A percentile compares a stretch with the other conserved stretches of the same genome.
Evolutionary conservation across 2,888 invertebrate species (phyloP).

Genomic region (Phorcus lineatus): DNA sequence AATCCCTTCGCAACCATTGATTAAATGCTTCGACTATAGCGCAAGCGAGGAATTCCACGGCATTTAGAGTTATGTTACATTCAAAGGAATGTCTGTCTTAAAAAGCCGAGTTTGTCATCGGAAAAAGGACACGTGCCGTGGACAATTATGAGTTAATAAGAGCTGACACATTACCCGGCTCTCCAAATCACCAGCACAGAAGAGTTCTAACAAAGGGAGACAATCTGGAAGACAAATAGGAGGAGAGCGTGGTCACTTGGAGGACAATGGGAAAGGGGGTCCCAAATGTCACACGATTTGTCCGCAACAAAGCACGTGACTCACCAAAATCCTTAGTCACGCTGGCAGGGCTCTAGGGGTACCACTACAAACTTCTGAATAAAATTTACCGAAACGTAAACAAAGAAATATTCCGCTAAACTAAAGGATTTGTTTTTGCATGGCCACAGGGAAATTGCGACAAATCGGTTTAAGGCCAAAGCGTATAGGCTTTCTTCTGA

Average conservation of each 20-base stretch:
- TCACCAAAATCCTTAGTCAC: not conserved
- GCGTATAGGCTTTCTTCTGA: not conserved
- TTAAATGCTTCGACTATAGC: not conserved
- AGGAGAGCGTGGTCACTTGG: not conserved
- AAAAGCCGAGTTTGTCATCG: not conserved
- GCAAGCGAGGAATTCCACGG: not conserved
- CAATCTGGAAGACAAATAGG: constrained; percentile 2
- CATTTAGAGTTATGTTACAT: not conserved
- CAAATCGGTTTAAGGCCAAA: not conserved
- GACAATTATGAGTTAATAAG: not conserved
- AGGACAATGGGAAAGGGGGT: not conserved
- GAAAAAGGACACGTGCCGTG: not conserved
- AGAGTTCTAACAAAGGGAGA: not conserved
- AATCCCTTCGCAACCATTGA: not conserved
- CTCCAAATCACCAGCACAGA: not conserved
- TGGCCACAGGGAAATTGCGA: not conserved
- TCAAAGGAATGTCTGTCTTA: not conserved
- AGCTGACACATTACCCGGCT: not conserved
- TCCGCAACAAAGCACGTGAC: not conserved
- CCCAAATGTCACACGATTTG: not conserved
- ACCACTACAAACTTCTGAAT: not conserved
- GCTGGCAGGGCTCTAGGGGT: not conserved
- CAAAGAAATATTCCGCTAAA: not conserved
- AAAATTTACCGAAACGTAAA: not conserved
- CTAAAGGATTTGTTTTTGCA: not conserved